These are phyloP conservation scores for Antennarius maculatus DNA, from an alignment of 2,797 vertebrate genomes.

Conservation along the genomic window DNA sequence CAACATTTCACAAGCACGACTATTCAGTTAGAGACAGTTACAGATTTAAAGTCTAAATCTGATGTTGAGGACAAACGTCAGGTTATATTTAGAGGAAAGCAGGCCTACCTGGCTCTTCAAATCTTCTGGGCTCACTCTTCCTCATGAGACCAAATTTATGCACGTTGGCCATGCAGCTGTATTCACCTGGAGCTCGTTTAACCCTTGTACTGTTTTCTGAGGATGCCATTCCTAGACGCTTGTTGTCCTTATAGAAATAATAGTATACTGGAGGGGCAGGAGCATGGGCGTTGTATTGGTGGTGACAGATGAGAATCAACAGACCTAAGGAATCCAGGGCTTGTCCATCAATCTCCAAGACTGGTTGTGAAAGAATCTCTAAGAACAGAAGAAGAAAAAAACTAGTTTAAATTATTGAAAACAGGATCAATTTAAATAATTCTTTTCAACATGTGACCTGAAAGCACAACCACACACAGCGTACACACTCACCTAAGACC, in stretches of 20 bases:
- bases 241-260: conserved; percentile 66
- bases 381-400: conserved; percentile 19
- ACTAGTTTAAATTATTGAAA: neutral
- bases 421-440: neutral
- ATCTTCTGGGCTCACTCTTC: conserved; percentile 53
- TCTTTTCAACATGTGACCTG: neutral
- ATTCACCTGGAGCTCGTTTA: conserved; percentile 43
- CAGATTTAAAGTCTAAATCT: neutral
- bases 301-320: conserved; percentile 64
- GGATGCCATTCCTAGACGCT: conserved; percentile 22
- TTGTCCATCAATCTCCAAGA: conserved; percentile 36
- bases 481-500: conserved; percentile 58
- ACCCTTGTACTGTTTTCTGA: conserved; percentile 25
- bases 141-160: conserved; percentile 45
- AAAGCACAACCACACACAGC: neutral
- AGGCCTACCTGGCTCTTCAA: conserved; percentile 35
- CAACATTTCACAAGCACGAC: conserved; percentile 10
- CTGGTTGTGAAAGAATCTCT: conserved; percentile 70
- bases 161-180: conserved; percentile 71
- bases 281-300: conserved; percentile 56
- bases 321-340: fast-evolving
- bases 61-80: neutral
- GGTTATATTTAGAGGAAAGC: conserved; percentile 10
- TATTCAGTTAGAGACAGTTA: neutral
- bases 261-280: conserved; percentile 54